A percentile compares a stretch with the other conserved stretches of the same genome.
Evolutionary conservation across 2,888 invertebrate species (phyloP).

Genomic region (Drosophila kuntzei): DNA sequence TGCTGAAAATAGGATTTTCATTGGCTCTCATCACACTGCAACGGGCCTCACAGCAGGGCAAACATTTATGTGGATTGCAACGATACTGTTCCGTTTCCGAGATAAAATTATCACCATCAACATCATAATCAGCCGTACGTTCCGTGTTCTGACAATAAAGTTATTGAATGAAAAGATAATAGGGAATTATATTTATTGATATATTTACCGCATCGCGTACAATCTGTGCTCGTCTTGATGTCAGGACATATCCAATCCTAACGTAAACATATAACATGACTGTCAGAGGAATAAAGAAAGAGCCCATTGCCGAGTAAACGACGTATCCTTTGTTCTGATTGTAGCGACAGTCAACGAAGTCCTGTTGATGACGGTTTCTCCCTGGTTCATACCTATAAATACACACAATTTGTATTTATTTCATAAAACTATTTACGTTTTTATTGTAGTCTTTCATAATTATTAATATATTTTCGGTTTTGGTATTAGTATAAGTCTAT

Average conservation of each 20-base stretch:
- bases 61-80: constrained; percentile 73
- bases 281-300: constrained; percentile 97
- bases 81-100: constrained; percentile 83
- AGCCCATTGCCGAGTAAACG: constrained; percentile 97
- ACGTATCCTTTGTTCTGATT: constrained; percentile 97
- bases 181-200: not conserved
- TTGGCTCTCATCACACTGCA: constrained; percentile 52
- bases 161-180: not conserved
- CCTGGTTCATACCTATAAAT: constrained; percentile 90
- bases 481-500: no score
- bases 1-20: constrained; percentile 49
- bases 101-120: constrained; percentile 82
- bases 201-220: constrained; percentile 87
- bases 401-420: constrained; percentile 5
- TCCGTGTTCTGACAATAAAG: constrained; percentile 78
- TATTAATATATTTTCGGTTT: no score
- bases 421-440: no score
- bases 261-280: constrained; percentile 99
- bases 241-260: constrained; percentile 94
- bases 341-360: constrained; percentile 91
- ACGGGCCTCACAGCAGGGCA: constrained; percentile 70
- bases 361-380: constrained; percentile 86
- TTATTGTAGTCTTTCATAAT: no score
- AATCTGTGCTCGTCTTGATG: constrained; percentile 91
- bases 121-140: constrained; percentile 82